Conservation (phyloP, 2,888 invertebrate species). For the Dynastes tityus region DNA sequence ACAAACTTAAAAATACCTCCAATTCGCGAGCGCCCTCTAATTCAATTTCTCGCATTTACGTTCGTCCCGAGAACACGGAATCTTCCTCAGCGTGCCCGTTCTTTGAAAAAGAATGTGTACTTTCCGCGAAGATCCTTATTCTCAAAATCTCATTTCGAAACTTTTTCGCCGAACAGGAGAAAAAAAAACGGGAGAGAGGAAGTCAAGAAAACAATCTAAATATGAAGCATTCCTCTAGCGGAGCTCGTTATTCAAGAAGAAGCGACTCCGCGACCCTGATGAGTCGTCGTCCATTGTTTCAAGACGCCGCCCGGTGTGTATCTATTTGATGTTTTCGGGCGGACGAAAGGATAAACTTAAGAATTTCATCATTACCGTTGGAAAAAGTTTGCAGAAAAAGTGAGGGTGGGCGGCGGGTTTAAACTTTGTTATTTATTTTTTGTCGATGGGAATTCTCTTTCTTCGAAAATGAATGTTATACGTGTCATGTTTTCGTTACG, state of each 20-base stretch:
- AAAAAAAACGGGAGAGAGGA: slow-evolving; percentile 51
- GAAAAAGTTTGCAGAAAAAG: slow-evolving; percentile 6
- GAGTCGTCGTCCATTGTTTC: slow-evolving; percentile 61
- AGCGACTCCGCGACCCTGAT: slow-evolving; percentile 51
- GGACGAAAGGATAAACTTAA: slow-evolving; percentile 65
- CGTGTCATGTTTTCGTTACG: slow-evolving; percentile 13
- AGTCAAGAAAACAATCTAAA: slow-evolving; percentile 66
- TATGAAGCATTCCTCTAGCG: slow-evolving; percentile 62
- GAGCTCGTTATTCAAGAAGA: slow-evolving; percentile 63
- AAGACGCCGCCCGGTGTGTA: slow-evolving; percentile 58
- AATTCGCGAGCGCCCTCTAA: slow-evolving; percentile 27
- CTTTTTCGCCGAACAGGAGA: slow-evolving; percentile 51
- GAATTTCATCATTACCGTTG: slow-evolving; percentile 66
- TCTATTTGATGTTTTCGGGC: slow-evolving; percentile 62
- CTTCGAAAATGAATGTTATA: neutral
- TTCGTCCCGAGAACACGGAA: neutral
- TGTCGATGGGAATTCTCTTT: slow-evolving; percentile 16
- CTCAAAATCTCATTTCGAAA: slow-evolving; percentile 65
- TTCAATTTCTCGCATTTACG: slow-evolving; percentile 37
- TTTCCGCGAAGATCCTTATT: slow-evolving; percentile 19
- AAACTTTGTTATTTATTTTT: slow-evolving; percentile 42
- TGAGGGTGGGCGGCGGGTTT: neutral
- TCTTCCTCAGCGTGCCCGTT: neutral
- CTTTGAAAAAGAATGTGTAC: slow-evolving; percentile 35
- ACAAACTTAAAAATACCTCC: neutral